A percentile compares a stretch with the other conserved stretches of the same genome.
Conservation (phyloP, 2,797 vertebrate species). For the Cheirogaleus major region DNA sequence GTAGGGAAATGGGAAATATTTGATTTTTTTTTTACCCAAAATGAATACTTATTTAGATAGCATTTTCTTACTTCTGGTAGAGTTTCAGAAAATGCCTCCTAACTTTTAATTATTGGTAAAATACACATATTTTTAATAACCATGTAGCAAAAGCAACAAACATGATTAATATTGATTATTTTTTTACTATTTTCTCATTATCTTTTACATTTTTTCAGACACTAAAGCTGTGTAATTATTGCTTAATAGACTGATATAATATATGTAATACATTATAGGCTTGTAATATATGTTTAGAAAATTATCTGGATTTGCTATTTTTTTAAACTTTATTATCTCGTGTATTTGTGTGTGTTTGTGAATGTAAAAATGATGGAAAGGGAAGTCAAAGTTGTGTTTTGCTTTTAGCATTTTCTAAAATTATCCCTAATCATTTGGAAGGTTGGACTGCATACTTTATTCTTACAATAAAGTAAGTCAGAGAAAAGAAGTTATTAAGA, state of each 20-base stretch:
- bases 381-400: not conserved
- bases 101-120: not conserved
- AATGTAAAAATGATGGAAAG: not conserved
- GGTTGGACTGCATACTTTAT: not conserved
- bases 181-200: not conserved
- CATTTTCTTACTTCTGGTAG: not conserved
- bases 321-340: not conserved
- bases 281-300: not conserved
- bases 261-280: not conserved
- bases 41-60: not conserved
- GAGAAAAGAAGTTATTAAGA: not conserved
- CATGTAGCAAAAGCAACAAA: not conserved
- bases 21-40: not conserved
- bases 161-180: not conserved
- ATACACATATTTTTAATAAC: not conserved
- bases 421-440: not conserved
- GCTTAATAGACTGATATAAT: not conserved
- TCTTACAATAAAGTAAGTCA: not conserved
- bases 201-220: not conserved
- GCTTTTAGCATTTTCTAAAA: not conserved
- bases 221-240: not conserved
- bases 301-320: not conserved
- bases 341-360: not conserved
- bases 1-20: not conserved
- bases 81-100: not conserved